A percentile compares a stretch with the other conserved stretches of the same genome.
phyloP scores from a whole-genome alignment of 1,140 invertebrate genomes.

The Cyclargus thomasi region DNA sequence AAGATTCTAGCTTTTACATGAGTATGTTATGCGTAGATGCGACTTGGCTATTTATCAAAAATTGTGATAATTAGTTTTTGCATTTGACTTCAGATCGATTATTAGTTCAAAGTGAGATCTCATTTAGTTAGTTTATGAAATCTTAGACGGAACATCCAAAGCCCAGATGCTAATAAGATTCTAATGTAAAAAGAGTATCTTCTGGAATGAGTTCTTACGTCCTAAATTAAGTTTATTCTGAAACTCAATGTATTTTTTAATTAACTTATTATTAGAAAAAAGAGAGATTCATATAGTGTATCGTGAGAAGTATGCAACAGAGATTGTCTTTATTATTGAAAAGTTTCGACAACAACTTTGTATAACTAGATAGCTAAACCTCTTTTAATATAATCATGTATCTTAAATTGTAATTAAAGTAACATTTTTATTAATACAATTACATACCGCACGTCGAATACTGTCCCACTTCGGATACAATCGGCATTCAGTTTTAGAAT shows the following conservation, averaged over 20 bases:
- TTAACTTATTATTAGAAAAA: neutral
- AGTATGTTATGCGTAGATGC: constrained; percentile 25
- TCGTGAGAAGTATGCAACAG: too few relatives aligned
- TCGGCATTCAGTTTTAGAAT: constrained; percentile 3
- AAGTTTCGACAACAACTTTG: too few relatives aligned
- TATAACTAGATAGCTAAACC: too few relatives aligned
- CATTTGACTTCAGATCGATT: constrained; percentile 50
- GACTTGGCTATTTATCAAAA: constrained; percentile 32
- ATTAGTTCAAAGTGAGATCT: constrained; percentile 73
- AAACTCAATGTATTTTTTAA: neutral
- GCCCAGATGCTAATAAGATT: constrained; percentile 64
- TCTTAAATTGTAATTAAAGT: too few relatives aligned
- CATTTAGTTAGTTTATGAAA: constrained; percentile 62
- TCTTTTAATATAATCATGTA: too few relatives aligned
- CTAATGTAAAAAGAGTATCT: constrained; percentile 20
- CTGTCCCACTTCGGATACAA: neutral
- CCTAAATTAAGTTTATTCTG: neutral
- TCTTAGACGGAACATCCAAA: constrained; percentile 59
- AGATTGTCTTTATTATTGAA: too few relatives aligned
- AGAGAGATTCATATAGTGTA: too few relatives aligned
- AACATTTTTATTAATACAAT: too few relatives aligned
- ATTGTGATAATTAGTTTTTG: constrained; percentile 67
- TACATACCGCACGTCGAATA: too few relatives aligned
- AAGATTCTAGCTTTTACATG: constrained; percentile 3
- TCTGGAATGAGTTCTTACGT: neutral